Conservation (phyloP, 1,140 invertebrate genomes). For the Asbolus verrucosus region DNA sequence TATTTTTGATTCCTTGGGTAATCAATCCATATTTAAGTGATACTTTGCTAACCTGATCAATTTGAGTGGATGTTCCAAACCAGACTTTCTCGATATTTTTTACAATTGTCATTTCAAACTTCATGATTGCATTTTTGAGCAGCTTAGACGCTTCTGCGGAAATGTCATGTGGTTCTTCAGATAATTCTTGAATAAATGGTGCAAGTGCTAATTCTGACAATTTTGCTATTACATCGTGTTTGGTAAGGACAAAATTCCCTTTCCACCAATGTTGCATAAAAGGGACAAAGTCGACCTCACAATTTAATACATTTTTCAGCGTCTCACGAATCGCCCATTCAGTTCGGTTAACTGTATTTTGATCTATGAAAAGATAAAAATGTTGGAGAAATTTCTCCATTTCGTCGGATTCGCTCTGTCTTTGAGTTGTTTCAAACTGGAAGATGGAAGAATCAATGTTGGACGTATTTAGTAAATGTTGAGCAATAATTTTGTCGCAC, state of each 20-base stretch:
- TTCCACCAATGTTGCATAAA: not conserved
- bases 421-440: no score
- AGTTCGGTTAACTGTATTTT: not conserved
- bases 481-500: no score
- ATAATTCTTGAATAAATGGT: not conserved
- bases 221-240: not conserved
- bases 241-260: not conserved
- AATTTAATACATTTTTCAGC: not conserved
- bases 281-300: not conserved
- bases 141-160: not conserved
- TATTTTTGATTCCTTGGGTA: no score
- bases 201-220: not conserved
- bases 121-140: not conserved
- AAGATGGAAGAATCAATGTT: no score
- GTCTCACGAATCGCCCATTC: not conserved
- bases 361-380: not conserved
- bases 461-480: no score
- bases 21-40: no score
- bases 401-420: no score
- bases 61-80: not conserved
- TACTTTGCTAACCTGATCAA: no score
- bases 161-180: not conserved
- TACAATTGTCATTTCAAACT: not conserved
- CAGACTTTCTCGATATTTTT: not conserved
- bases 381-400: no score